phyloP scores from a whole-genome alignment of 2,797 vertebrate genomes.

The Phalanger gymnotis region DNA sequence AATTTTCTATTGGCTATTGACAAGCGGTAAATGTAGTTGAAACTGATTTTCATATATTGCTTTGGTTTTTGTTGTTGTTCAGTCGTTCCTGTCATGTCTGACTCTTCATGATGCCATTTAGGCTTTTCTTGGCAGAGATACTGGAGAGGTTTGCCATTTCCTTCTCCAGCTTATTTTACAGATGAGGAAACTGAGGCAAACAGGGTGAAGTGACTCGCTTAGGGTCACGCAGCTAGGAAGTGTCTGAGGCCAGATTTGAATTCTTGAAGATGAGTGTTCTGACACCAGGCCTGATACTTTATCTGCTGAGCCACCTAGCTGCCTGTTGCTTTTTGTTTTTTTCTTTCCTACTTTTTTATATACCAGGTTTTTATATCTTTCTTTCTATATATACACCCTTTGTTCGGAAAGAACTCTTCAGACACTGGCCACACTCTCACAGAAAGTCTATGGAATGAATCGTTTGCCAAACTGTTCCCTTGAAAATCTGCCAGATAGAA shows the following conservation, averaged over 20 bases:
- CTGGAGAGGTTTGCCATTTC: neutral
- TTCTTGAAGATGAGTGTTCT: neutral
- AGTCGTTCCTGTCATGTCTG: neutral
- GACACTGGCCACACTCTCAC: neutral
- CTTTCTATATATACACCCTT: no score
- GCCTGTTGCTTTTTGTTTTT: no score
- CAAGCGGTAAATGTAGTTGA: neutral
- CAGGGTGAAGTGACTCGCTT: neutral
- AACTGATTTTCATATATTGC: neutral
- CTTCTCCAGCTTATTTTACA: neutral
- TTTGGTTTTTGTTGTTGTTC: neutral
- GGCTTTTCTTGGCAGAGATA: neutral
- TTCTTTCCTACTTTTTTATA: neutral
- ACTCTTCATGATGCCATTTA: neutral
- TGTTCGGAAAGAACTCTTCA: no score
- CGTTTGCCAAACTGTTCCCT: neutral
- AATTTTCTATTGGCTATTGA: neutral
- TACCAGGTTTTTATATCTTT: neutral
- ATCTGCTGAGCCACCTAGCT: neutral
- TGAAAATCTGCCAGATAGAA: neutral
- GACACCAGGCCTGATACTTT: neutral
- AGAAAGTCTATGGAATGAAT: neutral
- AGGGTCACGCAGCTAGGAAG: neutral
- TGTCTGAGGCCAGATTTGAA: neutral
- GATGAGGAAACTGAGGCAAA: neutral